phyloP scores from a whole-genome alignment of 2,797 vertebrate genomes.

The Champsocephalus esox region DNA sequence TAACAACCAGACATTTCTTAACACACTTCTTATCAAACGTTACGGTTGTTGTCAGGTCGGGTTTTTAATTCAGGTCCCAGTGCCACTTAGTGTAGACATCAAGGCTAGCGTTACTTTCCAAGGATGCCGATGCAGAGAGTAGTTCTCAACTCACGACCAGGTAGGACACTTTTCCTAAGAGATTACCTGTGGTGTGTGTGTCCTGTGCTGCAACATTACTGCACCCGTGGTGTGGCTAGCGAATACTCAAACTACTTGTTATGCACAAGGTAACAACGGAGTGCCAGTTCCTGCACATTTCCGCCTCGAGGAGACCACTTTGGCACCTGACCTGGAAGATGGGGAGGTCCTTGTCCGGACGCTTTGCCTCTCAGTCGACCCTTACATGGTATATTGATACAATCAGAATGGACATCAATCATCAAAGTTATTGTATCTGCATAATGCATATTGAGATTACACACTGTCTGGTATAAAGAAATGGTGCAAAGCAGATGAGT shows the following conservation, averaged over 20 bases:
- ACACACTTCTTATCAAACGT: no score
- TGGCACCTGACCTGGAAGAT: slow-evolving; percentile 79
- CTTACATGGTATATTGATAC: slow-evolving; percentile 91
- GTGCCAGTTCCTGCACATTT: slow-evolving; percentile 90
- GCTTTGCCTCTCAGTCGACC: slow-evolving; percentile 94
- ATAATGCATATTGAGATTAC: not conserved
- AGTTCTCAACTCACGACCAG: slow-evolving; percentile 81
- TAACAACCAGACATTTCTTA: no score
- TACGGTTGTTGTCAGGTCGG: slow-evolving; percentile 22
- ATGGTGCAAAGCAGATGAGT: not conserved
- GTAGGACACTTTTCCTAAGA: slow-evolving; percentile 55
- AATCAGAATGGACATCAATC: not conserved
- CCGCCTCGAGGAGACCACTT: slow-evolving; percentile 82
- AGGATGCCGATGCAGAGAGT: slow-evolving; percentile 77
- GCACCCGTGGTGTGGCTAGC: not conserved
- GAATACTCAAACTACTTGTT: not conserved
- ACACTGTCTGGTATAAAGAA: not conserved
- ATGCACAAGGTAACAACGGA: slow-evolving; percentile 85
- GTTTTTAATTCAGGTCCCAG: not conserved
- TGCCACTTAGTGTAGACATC: no score
- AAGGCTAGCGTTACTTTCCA: not conserved
- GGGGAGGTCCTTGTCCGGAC: slow-evolving; percentile 90
- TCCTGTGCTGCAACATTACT: not conserved
- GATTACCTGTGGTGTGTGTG: no score
- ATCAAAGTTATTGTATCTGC: not conserved